These are phyloP conservation scores for Lithodes maja DNA, from an alignment of 2,888 invertebrate genomes.

Conservation along the genomic window DNA sequence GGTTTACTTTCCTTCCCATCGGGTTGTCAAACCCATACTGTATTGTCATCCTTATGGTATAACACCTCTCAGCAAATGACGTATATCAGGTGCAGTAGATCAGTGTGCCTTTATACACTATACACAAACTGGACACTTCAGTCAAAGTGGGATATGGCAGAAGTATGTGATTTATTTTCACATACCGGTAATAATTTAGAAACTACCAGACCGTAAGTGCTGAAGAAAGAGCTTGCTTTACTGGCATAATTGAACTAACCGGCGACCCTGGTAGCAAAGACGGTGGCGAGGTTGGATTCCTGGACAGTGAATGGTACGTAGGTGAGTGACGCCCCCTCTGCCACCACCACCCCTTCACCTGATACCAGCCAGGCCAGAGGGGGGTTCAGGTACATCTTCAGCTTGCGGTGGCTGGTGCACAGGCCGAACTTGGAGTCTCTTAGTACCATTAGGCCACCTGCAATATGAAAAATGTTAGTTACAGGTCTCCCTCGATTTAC, in stretches of 20 bases:
- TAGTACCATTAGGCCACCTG: conserved; percentile 59
- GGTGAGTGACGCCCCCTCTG: conserved; percentile 55
- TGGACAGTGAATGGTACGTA: conserved; percentile 44
- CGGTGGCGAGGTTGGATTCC: conserved; percentile 56
- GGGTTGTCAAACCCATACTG: no score
- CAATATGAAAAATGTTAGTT: not conserved
- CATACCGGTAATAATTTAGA: no score
- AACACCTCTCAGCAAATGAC: no score
- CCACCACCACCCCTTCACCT: conserved; percentile 34
- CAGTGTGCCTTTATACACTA: no score
- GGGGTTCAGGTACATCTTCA: conserved; percentile 66
- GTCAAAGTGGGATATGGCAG: no score
- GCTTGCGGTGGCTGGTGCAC: conserved; percentile 24
- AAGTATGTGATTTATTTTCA: not conserved
- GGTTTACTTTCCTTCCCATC: no score
- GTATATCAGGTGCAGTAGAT: no score
- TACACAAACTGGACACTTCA: no score
- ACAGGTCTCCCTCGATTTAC: no score
- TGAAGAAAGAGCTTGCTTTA: no score
- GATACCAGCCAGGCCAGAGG: conserved; percentile 53
- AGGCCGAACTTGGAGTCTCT: conserved; percentile 53
- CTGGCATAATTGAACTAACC: conserved; percentile 38
- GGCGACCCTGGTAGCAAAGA: conserved; percentile 48
- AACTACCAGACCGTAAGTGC: no score
- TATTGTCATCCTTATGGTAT: no score